A percentile compares a stretch with the other conserved stretches of the same genome.
Conservation (phyloP, 2,888 invertebrate genomes). For the Xanthostigma xanthostigma region DNA sequence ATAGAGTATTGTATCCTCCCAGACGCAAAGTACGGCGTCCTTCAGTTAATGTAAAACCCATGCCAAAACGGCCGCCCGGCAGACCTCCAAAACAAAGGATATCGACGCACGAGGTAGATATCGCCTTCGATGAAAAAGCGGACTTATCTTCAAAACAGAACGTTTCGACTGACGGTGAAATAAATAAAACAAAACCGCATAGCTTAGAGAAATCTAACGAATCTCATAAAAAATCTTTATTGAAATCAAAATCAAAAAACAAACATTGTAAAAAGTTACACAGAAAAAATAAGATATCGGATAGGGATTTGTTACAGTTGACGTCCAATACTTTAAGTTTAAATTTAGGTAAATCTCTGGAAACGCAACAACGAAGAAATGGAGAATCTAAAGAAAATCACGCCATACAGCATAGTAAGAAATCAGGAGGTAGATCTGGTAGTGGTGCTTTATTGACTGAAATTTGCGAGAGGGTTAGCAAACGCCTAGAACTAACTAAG, state of each 20-base stretch:
- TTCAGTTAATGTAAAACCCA: conserved; percentile 31
- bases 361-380: not conserved
- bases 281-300: conserved; percentile 8
- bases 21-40: conserved; percentile 58
- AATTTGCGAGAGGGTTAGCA: conserved; percentile 24
- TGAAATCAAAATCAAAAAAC: conserved; percentile 1
- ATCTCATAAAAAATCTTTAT: too few species aligned
- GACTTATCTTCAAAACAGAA: too few species aligned
- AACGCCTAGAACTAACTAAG: conserved; percentile 24
- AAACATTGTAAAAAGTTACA: conserved; percentile 5
- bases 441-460: conserved; percentile 16
- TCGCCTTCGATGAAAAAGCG: too few species aligned
- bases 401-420: not conserved
- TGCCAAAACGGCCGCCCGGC: conserved; percentile 31
- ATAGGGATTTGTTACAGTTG: conserved; percentile 10
- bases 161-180: conserved; percentile 1
- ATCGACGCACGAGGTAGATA: too few species aligned
- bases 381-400: not conserved
- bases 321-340: conserved; percentile 11
- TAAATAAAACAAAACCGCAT: conserved; percentile 5
- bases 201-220: not conserved
- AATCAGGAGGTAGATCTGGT: too few species aligned
- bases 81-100: conserved; percentile 27
- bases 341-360: conserved; percentile 10
- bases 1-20: conserved; percentile 63